Conservation (phyloP, 2,797 vertebrate species). For the Sebastes ruberrimus region DNA sequence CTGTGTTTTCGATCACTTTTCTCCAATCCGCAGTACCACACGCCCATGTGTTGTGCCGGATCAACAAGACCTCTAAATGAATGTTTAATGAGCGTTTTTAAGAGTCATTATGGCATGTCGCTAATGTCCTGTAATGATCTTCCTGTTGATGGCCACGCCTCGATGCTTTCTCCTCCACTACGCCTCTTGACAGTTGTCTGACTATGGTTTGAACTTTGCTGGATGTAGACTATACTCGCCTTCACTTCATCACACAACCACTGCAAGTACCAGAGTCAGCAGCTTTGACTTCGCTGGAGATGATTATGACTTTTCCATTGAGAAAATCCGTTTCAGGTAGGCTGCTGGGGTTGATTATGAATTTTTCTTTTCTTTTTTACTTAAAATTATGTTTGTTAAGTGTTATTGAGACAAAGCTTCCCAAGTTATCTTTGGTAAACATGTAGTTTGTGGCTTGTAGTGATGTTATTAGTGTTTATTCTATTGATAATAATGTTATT, state of each 20-base stretch:
- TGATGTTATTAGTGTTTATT: not conserved
- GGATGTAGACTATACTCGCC: conserved; percentile 72
- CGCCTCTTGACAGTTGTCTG: conserved; percentile 93
- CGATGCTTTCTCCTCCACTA: conserved; percentile 85
- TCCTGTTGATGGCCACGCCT: conserved; percentile 92
- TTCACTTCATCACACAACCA: conserved; percentile 49
- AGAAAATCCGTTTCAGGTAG: conserved; percentile 97
- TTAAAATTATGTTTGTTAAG: accelerated
- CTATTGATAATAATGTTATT: not conserved
- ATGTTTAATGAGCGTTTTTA: conserved; percentile 96
- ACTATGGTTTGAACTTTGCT: conserved; percentile 94
- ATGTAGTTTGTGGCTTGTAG: not conserved
- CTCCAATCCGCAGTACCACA: conserved; percentile 73
- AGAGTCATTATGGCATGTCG: conserved; percentile 94
- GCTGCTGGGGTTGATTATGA: conserved; percentile 41
- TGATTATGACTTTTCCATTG: conserved; percentile 92
- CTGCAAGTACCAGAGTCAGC: conserved; percentile 22
- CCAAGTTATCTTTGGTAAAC: not conserved
- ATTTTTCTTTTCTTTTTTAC: not conserved
- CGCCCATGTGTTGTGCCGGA: conserved; percentile 81
- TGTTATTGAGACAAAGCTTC: not conserved
- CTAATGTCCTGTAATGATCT: conserved; percentile 99
- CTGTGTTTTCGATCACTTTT: conserved; percentile 68
- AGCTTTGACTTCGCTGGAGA: conserved; percentile 51
- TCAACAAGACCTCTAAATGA: conserved; percentile 90